Conservation (phyloP, 2,797 vertebrate genomes). For the Enteromius mattozi region DNA sequence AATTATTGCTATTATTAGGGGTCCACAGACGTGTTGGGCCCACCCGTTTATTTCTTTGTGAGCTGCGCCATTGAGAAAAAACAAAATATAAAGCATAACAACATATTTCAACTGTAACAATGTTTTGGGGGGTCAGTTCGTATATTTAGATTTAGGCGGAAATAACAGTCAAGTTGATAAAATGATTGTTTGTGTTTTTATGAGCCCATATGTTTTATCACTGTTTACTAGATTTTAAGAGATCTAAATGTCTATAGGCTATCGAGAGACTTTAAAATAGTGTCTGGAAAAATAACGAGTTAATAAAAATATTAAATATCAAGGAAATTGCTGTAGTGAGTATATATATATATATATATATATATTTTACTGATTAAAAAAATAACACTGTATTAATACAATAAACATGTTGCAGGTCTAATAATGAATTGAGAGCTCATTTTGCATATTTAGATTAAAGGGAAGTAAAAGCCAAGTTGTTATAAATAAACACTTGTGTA, state of each 20-base stretch:
- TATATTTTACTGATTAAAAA: too few relatives aligned
- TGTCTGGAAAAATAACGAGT: too few relatives aligned
- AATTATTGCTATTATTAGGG: not conserved
- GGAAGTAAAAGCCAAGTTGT: not conserved
- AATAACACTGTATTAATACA: not conserved
- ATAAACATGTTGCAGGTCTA: not conserved
- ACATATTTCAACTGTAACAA: not conserved
- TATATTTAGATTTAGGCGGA: not conserved
- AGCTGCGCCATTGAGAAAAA: conserved; percentile 31
- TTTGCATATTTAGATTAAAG: not conserved
- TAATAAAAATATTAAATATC: not conserved
- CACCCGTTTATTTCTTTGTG: conserved; percentile 34
- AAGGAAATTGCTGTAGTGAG: not conserved
- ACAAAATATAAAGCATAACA: not conserved
- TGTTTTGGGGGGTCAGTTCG: not conserved
- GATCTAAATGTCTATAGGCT: not conserved
- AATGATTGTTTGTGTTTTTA: not conserved
- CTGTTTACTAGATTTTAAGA: not conserved
- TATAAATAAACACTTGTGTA: not conserved
- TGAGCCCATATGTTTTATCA: not conserved
- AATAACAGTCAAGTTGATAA: not conserved
- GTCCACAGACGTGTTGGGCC: not conserved
- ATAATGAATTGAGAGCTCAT: not conserved
- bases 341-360: too few relatives aligned
- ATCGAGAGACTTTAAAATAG: not conserved